Evolutionary conservation across 2,888 invertebrate genomes (phyloP), one percentile per base, ranked within the genome.

Genomic region (Catocala fraxini): DNA sequence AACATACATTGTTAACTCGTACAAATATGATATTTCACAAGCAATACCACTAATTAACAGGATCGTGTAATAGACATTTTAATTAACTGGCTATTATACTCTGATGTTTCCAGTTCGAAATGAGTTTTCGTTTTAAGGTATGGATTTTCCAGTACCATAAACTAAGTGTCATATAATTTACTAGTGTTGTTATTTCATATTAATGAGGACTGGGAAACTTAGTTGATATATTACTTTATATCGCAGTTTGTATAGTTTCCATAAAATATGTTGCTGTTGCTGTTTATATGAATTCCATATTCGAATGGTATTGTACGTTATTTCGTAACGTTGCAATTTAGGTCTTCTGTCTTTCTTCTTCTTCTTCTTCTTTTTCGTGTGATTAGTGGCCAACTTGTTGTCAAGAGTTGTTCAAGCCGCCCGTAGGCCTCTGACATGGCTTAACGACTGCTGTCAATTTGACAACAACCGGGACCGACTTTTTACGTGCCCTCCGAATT

Each of bases 1-100:
- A 49, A 45, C 35, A 45, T 10, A 51, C 15, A 56, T 43, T 10
- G 35, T 60, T 15, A 52, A 34, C 46, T 53, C 11, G 7, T 45
- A 51, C 42, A 56, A 59, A 57, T 53, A 48, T 51, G 9, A 46
- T 53, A 51, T 63, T 54, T 43, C 25, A 39, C 13, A 53, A 54
- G 35, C 51, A n/a, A 34, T 56, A 47, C 59, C 56, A 61, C 10
- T 56, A 69, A 76, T 65, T 65, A 73, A 65, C 62, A 6, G 59
- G 41, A 60, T 53, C 71, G 12, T 63, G 65, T 74, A 60, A 61
- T 59, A 73, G 67, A 68, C 68, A 60, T 74, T 65, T 65, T 74
- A 74, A 74, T 76, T 76, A 71, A 71, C 57, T 35, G 41, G 7
- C 61, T 56, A 56, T 59, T 59, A 52, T 65, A 59, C 55, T 61